Evolutionary conservation across 2,888 invertebrate species (phyloP).

Genomic region (Halictus quadricinctus): DNA sequence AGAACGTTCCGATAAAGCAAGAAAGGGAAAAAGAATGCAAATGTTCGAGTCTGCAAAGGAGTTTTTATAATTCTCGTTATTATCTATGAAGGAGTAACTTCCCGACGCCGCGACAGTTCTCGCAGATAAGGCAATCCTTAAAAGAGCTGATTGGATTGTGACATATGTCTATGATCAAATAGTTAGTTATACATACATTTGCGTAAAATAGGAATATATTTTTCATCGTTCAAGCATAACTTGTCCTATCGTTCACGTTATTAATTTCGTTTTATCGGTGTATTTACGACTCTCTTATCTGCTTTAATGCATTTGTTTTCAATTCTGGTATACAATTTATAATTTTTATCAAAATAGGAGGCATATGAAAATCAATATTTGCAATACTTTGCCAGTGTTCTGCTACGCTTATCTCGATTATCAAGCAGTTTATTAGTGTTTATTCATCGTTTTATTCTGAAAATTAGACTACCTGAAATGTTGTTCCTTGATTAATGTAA

Average conservation of each 20-base stretch:
- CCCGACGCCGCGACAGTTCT: not conserved
- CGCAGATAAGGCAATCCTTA: not conserved
- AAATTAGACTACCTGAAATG: constrained; percentile 18
- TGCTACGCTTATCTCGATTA: not conserved
- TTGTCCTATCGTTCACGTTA: not conserved
- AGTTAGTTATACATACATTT: not conserved
- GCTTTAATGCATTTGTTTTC: constrained; percentile 18
- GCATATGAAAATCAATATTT: not conserved
- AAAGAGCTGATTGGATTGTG: not conserved
- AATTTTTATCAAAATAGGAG: constrained; percentile 30
- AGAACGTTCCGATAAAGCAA: not conserved
- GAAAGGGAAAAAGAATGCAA: not conserved
- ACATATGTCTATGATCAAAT: not conserved
- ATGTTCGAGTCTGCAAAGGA: constrained; percentile 1
- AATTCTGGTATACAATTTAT: constrained; percentile 6
- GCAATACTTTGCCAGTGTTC: not conserved
- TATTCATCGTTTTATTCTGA: not conserved
- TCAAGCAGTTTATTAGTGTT: not conserved
- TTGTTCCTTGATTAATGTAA: constrained; percentile 27
- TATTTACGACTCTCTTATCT: constrained; percentile 22
- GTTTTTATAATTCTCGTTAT: constrained; percentile 12
- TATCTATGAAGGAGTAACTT: constrained; percentile 26
- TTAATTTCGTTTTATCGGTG: constrained; percentile 18
- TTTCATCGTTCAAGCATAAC: not conserved
- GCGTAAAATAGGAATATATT: constrained; percentile 4